Base-by-base conservation (phyloP, 2,797 vertebrate genomes). In the Brachyrhaphis roseni region DNA sequence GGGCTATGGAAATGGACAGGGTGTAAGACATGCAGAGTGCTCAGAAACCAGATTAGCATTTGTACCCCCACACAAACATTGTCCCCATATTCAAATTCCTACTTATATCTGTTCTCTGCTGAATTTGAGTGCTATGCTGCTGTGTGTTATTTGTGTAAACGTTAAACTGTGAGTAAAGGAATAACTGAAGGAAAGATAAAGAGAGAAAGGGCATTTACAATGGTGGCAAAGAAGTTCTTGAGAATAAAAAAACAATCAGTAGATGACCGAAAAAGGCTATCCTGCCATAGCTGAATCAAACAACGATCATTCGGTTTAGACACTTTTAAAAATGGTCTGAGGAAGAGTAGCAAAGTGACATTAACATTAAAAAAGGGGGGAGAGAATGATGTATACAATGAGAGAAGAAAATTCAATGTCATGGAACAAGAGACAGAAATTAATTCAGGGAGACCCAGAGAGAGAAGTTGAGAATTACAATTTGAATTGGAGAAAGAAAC, bases 41-140 rank as follows among this genome's bases (percentile, higher is more conserved):
- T 92, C 93, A 93, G 93, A 93, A 94, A 88, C 90, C 94, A 95
- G 94, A 94, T 94, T 95, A 95, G 83, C 83, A 74, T 81, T 79
- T 85, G 91, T 92, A 92, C 93, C 89, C 88, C 90, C 91, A 79
- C 90, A 91, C 91, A 94, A 93, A 93, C 93, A 93, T 82, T 90
- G 92, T 91, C 41, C 41, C 84, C 87, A 90, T 90, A 92, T 94
- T 93, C 89, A 94, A 91, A 94, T 93, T 92, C 86, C 86, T 89
- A 89, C 91, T 93, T 90, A 77, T 89, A 88, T 91, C 85, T 83
- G 78, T 89, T 92, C 89, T 91, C 71, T 82, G 78, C 86, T 95
- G 88, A 91, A 92, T 85, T 71, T 82, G 87, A 87, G 83, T 76
- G 80, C 84, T 89, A 74, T 89, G 87, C 81, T 85, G 59, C 26